phyloP scores from a whole-genome alignment of 1,140 invertebrate species.

The Antheraea mylitta region DNA sequence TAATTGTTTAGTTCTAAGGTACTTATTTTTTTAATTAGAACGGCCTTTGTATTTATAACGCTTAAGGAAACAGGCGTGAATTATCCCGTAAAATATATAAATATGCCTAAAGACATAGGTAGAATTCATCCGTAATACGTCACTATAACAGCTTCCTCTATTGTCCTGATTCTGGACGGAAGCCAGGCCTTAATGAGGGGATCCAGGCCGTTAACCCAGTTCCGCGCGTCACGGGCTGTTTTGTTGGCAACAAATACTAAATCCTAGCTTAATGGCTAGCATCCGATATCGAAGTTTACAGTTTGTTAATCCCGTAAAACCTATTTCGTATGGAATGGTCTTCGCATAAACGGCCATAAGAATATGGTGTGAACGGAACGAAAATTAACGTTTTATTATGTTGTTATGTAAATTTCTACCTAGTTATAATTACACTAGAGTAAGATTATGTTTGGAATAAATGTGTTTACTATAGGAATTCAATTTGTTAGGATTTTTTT shows the following conservation, averaged over 20 bases:
- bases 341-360: background rate
- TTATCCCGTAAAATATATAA: background rate
- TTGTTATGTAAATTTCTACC: too few relatives aligned
- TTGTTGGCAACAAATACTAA: constrained; percentile 5
- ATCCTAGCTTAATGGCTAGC: constrained; percentile 2
- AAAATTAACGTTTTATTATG: too few relatives aligned
- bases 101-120: background rate
- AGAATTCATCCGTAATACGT: constrained; percentile 4
- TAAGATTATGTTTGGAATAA: too few relatives aligned
- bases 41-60: too few relatives aligned
- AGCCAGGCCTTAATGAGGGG: constrained; percentile 14
- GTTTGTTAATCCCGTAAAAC: background rate
- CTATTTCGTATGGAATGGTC: background rate
- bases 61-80: too few relatives aligned
- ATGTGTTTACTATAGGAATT: too few relatives aligned
- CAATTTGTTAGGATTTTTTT: too few relatives aligned
- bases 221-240: constrained; percentile 6
- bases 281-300: background rate
- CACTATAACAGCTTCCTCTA: constrained; percentile 1
- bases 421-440: too few relatives aligned
- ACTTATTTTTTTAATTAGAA: too few relatives aligned
- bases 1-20: too few relatives aligned
- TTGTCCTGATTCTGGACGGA: constrained; percentile 11
- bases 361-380: too few relatives aligned
- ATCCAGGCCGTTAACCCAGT: constrained; percentile 11